Conservation (phyloP, 2,797 vertebrate genomes). For the Rhyacichthys aspro region DNA sequence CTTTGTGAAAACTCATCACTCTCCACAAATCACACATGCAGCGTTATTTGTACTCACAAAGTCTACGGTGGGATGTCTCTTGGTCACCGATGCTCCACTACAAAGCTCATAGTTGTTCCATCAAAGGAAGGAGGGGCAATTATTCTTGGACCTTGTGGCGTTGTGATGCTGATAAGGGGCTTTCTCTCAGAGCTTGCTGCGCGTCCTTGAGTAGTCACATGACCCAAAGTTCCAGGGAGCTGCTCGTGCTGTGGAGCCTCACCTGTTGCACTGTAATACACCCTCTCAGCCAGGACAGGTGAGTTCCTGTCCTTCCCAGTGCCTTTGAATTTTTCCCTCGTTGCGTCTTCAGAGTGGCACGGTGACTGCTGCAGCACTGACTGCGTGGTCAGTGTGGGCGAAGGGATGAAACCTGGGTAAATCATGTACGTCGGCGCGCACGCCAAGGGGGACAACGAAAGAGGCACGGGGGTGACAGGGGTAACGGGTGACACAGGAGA, state of each 20-base stretch:
- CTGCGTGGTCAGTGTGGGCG: conserved; percentile 67
- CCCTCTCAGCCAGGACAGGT: conserved; percentile 68
- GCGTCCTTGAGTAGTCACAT: conserved; percentile 55
- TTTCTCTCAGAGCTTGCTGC: conserved; percentile 75
- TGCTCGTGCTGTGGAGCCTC: conserved; percentile 51
- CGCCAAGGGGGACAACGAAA: conserved; percentile 85
- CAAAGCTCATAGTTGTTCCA: conserved; percentile 97
- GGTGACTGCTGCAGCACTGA: conserved; percentile 50
- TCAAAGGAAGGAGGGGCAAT: conserved; percentile 95
- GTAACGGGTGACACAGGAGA: conserved; percentile 79
- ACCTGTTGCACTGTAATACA: conserved; percentile 86
- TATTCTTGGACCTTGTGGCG: conserved; percentile 92
- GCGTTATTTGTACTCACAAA: conserved; percentile 1
- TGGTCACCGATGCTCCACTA: conserved; percentile 94
- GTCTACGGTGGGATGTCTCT: conserved; percentile 7
- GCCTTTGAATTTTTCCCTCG: conserved; percentile 54
- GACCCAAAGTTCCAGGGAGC: conserved; percentile 60
- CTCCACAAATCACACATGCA: not conserved
- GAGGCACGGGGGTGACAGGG: conserved; percentile 80
- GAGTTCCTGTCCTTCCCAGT: conserved; percentile 34
- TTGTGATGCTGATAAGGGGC: conserved; percentile 92
- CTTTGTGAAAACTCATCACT: not conserved
- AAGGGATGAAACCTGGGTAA: conserved; percentile 83
- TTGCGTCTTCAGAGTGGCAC: conserved; percentile 38
- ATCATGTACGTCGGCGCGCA: conserved; percentile 90